phyloP scores from a whole-genome alignment of 2,113 vertebrate species.

The Orycteropus afer region DNA sequence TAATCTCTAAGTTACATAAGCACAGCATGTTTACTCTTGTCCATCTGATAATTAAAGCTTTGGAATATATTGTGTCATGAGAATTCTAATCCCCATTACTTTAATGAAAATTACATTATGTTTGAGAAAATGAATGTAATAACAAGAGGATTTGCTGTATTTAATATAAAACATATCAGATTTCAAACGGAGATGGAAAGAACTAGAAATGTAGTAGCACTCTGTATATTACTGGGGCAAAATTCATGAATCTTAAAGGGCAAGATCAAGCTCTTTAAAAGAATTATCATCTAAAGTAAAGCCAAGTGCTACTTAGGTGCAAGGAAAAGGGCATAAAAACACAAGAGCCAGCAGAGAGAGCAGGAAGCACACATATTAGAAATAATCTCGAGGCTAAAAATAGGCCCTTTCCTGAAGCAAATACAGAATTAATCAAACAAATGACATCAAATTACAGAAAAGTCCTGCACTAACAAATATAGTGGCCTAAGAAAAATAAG shows the following conservation, averaged over 20 bases:
- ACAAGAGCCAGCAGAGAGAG: slow-evolving; percentile 31
- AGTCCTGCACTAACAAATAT: slow-evolving; percentile 67
- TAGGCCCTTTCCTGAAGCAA: slow-evolving; percentile 62
- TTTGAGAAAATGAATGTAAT: slow-evolving; percentile 23
- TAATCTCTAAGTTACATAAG: neutral
- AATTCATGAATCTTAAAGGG: slow-evolving; percentile 51
- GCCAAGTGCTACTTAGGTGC: slow-evolving; percentile 42
- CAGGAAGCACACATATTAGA: slow-evolving; percentile 55
- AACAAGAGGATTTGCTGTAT: neutral
- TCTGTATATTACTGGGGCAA: slow-evolving; percentile 25
- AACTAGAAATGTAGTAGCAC: neutral
- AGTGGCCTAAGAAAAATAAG: slow-evolving; percentile 63
- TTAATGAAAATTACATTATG: slow-evolving; percentile 17
- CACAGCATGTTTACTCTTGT: neutral
- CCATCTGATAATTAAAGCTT: slow-evolving; percentile 42
- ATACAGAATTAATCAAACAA: slow-evolving; percentile 74
- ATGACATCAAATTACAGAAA: slow-evolving; percentile 68
- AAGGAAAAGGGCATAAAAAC: slow-evolving; percentile 53
- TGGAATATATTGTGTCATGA: slow-evolving; percentile 6
- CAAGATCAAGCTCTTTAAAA: slow-evolving; percentile 27
- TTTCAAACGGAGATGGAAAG: slow-evolving; percentile 37
- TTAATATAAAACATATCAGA: slow-evolving; percentile 38
- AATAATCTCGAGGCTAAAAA: slow-evolving; percentile 61
- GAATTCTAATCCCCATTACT: slow-evolving; percentile 32
- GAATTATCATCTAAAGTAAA: slow-evolving; percentile 66